Base-by-base conservation (phyloP, 2,113 vertebrate species). In the Chionomys nivalis region DNA sequence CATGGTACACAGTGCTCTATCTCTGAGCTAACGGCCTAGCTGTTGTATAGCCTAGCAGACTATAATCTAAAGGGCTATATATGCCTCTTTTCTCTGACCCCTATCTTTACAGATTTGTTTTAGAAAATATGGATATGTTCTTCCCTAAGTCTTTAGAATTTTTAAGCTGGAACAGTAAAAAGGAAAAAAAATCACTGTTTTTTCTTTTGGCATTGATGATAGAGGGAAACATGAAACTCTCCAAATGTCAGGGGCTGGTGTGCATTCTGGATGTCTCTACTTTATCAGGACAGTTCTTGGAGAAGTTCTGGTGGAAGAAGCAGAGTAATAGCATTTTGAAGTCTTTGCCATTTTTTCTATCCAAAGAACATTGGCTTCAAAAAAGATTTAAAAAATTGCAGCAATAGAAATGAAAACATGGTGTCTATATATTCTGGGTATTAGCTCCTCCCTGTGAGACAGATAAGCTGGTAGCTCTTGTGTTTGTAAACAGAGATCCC, bases 341-440 rank as follows among this genome's bases (percentile, higher is more conserved):
- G 61, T 82, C 63, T 65, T 83, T 90, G n/a, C 70, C n/a, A 16
- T 79, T 79, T 88, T 91, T n/a, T 83, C 72, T 77, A 14, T 44
- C 36, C 78, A 49, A 73, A 87, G 86, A 82, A 13, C 68, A 87
- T 68, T 89, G 75, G 78, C 68, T 95, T 94, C 47, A 31, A 61
- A 77, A 81, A 87, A 87, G 36, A 33, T 87, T 49, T 44, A 55
- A 44, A 78, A 49, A 49, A 17, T 76, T 26, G 14, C 42, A 83
- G 11, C 9, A 66, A n/a, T 58, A 44, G 11, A 44, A 87, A 65
- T 85, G 47, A 33, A 93, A 65, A 47, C 72, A 5, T 16, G 12
- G 47, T 36, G 44, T 14, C 49, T 52, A 39, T 72, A 0, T 72
- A 0, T 85, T 85, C 47, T 79, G 75, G 39, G 9, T 44, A 44